Percentiles rank a stretch among this genome's conserved stretches.
Conservation (phyloP, 1,140 invertebrate genomes). For the Asobara japonica region DNA sequence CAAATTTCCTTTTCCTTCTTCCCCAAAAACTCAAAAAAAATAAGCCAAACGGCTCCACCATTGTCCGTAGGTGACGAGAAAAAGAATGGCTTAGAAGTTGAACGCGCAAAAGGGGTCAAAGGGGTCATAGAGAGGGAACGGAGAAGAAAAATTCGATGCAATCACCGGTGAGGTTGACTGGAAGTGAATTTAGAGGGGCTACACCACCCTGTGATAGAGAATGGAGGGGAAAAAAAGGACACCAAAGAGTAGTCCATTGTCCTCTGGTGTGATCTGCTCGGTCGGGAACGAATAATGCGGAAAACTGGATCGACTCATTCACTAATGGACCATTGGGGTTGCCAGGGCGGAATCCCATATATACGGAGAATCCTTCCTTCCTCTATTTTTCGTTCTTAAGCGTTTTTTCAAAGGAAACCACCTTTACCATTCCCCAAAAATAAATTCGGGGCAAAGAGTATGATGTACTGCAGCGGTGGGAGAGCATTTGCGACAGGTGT, state of each 20-base stretch:
- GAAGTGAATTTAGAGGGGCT: slow-evolving; percentile 7
- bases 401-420: neutral
- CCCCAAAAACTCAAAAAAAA: neutral
- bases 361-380: neutral
- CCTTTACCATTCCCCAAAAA: neutral
- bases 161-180: slow-evolving; percentile 14
- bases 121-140: neutral
- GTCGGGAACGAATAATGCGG: slow-evolving; percentile 20
- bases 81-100: neutral
- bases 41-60: neutral
- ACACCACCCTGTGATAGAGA: slow-evolving; percentile 3
- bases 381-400: neutral
- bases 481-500: too few relatives aligned
- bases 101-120: neutral
- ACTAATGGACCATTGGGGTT: slow-evolving; percentile 26
- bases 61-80: slow-evolving; percentile 1
- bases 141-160: slow-evolving; percentile 14
- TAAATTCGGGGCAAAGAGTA: neutral
- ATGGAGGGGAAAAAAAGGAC: neutral
- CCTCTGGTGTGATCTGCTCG: slow-evolving; percentile 13
- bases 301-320: slow-evolving; percentile 28
- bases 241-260: neutral
- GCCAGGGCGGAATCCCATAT: slow-evolving; percentile 3
- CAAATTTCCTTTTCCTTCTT: neutral
- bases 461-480: neutral